phyloP scores from a whole-genome alignment of 2,888 invertebrate species.

The Stenodera caucasica region DNA sequence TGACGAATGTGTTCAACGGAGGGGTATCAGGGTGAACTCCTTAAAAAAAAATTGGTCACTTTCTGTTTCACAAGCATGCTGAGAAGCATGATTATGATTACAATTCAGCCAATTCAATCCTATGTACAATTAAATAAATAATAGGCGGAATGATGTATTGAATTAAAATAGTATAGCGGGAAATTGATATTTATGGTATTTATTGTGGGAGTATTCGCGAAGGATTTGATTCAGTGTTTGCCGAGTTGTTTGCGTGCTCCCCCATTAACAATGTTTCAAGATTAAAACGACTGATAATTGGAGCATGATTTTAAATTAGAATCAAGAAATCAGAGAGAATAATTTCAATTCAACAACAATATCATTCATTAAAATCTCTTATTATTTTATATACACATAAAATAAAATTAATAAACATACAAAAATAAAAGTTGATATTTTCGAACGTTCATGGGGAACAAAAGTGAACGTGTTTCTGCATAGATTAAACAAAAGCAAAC shows the following conservation, averaged over 20 bases:
- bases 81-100: too few relatives aligned
- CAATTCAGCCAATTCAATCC: too few relatives aligned
- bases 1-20: too few relatives aligned
- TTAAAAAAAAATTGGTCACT: too few relatives aligned
- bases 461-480: slow-evolving; percentile 1
- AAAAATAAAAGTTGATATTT: too few relatives aligned
- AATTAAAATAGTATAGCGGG: too few relatives aligned
- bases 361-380: background rate
- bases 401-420: slow-evolving; percentile 2
- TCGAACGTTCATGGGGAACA: slow-evolving; percentile 7
- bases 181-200: too few relatives aligned
- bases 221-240: background rate
- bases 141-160: background rate
- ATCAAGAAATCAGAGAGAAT: background rate
- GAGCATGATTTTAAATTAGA: background rate
- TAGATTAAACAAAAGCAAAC: slow-evolving; percentile 8
- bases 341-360: background rate
- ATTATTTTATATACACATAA: background rate
- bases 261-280: background rate
- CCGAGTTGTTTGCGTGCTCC: background rate
- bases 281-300: background rate
- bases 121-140: background rate
- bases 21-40: too few relatives aligned
- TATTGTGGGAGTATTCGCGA: background rate
- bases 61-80: too few relatives aligned